Percentiles rank a stretch among this genome's conserved stretches.
These are phyloP conservation scores for Alligator sinensis DNA, from an alignment of 2,113 vertebrate genomes.

Conservation along the genomic window DNA sequence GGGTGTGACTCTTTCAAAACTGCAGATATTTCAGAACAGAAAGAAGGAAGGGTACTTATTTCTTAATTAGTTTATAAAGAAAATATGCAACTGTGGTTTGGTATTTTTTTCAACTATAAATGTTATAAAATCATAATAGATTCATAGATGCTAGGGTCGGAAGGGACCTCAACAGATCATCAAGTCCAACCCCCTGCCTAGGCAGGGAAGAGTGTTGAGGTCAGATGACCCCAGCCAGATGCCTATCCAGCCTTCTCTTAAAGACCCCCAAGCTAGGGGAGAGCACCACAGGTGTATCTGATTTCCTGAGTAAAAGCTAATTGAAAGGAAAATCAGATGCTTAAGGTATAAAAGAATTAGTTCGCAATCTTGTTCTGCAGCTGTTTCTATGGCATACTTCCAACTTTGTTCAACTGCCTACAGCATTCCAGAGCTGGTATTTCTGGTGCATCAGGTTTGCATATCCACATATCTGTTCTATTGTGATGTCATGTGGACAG, in stretches of 20 bases:
- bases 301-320: no score
- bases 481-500: neutral
- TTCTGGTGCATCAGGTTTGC: neutral
- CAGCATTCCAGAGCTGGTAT: neutral
- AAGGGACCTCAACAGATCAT: no score
- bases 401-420: neutral
- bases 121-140: neutral
- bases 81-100: neutral
- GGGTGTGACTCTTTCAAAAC: neutral
- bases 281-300: no score
- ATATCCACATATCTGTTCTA: neutral
- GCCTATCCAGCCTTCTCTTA: no score
- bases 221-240: no score
- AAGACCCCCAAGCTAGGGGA: no score
- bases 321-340: neutral
- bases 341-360: neutral
- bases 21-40: neutral
- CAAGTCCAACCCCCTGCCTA: neutral
- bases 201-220: neutral
- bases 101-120: neutral
- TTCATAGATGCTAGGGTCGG: no score
- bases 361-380: neutral
- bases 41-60: neutral
- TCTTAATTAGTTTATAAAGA: neutral
- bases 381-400: neutral